Base-by-base conservation (phyloP, 2,113 vertebrate genomes). In the Elaphurus davidianus region DNA sequence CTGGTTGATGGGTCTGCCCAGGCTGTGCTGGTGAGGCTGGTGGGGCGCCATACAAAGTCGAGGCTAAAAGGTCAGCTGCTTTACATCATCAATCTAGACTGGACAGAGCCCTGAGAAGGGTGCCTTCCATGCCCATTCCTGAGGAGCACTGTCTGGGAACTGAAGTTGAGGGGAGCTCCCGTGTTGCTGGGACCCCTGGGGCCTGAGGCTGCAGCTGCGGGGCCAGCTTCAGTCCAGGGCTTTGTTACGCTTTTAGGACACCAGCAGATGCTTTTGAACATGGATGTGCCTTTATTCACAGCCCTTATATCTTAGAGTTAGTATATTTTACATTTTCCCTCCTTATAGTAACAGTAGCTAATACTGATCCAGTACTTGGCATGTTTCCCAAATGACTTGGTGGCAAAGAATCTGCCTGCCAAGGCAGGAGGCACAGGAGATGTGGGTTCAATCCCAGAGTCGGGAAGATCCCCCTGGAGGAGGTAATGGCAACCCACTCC, bases 1-100 rank as follows among this genome's bases (percentile, higher is more conserved):
- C 5, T 23, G 45, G 98, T 97, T 97, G 97, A 94, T 95, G 52
- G 94, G 98, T 97, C 97, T 96, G 96, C 97, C 96, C 96, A 84
- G 88, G 94, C 97, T 21, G 93, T 97, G 98, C 97, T 98, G 98
- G 98, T 98, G 98, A 98, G 98, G 97, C 98, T 98, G 96, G 98
- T 94, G 98, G 76, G 55, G 98, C 97, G 97, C 99, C 98, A 83
- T 87, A 98, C 94, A 95, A 94, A 98, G 98, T 96, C 78, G 81
- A 98, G 43, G 98, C 96, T 98, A 98, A 81, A 81, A 99, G 98
- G 98, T 99, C 97, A 96, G 98, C 98, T 98, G 98, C 98, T 98
- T 98, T 98, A 59, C 98, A 97, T 98, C 98, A 99, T 99, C 99
- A 98, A 97, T 99, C 98, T 98, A 97, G 98, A 95, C 97, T 71